Percentiles rank a stretch among this genome's conserved stretches.
Evolutionary conservation across 2,797 vertebrate species (phyloP).

Genomic region (Anisognathus igniventris): DNA sequence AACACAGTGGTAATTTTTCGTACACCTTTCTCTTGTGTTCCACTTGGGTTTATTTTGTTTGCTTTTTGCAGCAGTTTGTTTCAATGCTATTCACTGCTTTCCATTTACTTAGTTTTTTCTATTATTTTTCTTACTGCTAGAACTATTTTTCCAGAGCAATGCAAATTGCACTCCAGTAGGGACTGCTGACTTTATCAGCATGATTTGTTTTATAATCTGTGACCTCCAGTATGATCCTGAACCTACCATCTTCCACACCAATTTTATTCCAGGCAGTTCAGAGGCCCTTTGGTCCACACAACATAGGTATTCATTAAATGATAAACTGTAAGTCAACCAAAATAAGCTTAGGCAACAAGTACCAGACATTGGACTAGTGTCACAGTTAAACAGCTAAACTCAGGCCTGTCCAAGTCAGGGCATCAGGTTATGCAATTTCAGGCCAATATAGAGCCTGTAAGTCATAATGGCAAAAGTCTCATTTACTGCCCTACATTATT

Average conservation of each 20-base stretch:
- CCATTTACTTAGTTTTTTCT: neutral
- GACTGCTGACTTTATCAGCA: neutral
- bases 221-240: neutral
- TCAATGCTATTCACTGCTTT: neutral
- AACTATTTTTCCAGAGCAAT: neutral
- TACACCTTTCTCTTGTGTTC: neutral
- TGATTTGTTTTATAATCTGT: neutral
- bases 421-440: neutral
- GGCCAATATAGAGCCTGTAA: neutral
- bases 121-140: neutral
- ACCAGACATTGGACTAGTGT: neutral
- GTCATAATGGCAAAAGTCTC: neutral
- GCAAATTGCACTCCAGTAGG: neutral
- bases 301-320: neutral
- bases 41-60: neutral
- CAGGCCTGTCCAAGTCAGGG: neutral
- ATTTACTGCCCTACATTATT: neutral
- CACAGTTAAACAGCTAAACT: neutral
- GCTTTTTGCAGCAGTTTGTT: neutral
- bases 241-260: neutral
- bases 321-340: neutral
- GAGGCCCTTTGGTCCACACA: neutral
- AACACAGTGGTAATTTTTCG: fast-evolving
- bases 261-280: neutral
- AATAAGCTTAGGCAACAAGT: neutral